Percentiles rank a stretch among this genome's conserved stretches.
phyloP scores from a whole-genome alignment of 2,113 vertebrate species.

The Bubo scandiacus region DNA sequence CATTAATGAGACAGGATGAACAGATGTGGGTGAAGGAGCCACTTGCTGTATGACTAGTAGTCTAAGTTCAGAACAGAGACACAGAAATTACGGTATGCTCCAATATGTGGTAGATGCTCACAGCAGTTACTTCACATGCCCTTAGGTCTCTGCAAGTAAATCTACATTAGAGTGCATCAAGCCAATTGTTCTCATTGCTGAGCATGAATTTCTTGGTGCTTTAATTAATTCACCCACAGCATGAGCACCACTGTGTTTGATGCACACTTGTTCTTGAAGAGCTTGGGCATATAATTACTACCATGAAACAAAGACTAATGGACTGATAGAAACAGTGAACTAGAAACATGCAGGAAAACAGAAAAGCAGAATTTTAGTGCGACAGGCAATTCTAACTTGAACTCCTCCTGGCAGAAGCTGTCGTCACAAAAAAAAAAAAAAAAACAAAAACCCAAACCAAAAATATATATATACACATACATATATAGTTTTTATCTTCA shows the following conservation, averaged over 20 bases:
- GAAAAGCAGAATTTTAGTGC: background rate
- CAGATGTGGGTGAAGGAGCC: conserved; percentile 1
- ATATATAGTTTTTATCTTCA: background rate
- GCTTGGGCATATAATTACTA: background rate
- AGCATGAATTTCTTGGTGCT: conserved; percentile 3
- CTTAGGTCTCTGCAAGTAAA: background rate
- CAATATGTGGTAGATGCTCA: background rate
- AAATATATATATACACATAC: background rate
- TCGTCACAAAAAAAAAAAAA: background rate
- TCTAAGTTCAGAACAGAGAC: background rate
- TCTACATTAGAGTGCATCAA: background rate
- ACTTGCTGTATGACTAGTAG: background rate
- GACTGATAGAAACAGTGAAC: background rate
- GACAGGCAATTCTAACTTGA: background rate
- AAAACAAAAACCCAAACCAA: no score
- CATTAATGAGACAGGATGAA: background rate
- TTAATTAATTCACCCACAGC: conserved; percentile 52
- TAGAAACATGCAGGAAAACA: background rate
- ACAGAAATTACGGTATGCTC: background rate
- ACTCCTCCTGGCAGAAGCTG: background rate
- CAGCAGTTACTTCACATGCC: background rate
- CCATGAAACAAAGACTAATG: conserved; percentile 14
- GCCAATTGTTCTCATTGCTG: background rate
- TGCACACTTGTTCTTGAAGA: background rate
- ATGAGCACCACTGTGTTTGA: background rate